phyloP scores from a whole-genome alignment of 2,113 vertebrate genomes.

The Furnarius figulus region DNA sequence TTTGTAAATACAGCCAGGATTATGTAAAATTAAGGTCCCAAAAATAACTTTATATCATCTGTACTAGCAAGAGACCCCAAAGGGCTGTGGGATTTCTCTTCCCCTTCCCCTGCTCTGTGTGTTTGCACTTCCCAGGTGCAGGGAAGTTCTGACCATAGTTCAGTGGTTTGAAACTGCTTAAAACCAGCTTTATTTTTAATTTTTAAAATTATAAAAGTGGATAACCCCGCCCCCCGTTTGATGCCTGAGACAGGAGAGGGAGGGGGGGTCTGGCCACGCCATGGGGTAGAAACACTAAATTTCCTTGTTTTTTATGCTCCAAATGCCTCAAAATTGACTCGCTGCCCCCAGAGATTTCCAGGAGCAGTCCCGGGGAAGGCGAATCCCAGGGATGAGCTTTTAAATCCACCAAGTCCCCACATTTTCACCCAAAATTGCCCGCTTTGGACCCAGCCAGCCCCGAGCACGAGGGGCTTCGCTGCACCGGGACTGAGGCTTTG shows the following conservation, averaged over 20 bases:
- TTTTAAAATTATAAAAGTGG: not conserved
- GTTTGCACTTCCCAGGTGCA: not conserved
- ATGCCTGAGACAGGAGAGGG: accelerated
- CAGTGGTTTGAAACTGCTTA: not conserved
- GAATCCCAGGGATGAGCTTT: not conserved
- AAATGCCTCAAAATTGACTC: not conserved
- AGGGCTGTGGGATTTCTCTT: accelerated
- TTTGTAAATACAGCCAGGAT: not conserved
- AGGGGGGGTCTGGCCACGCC: not conserved
- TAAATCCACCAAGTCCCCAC: not conserved
- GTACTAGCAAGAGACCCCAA: not conserved
- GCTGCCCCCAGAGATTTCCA: not conserved
- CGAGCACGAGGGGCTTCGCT: not conserved
- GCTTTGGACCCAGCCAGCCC: not conserved
- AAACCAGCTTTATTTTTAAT: not conserved
- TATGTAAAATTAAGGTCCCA: not conserved
- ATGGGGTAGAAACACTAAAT: not conserved
- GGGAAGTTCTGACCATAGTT: not conserved
- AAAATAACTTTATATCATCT: not conserved
- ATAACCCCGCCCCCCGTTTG: accelerated
- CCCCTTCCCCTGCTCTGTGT: not conserved
- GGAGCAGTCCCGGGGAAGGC: not conserved
- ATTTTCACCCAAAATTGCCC: accelerated
- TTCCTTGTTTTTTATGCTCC: not conserved
- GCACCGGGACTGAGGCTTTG: accelerated